A percentile compares a stretch with the other conserved stretches of the same genome.
These are phyloP conservation scores for Notarius lentiginosus DNA, from an alignment of 2,113 vertebrate genomes.

Conservation along the genomic window DNA sequence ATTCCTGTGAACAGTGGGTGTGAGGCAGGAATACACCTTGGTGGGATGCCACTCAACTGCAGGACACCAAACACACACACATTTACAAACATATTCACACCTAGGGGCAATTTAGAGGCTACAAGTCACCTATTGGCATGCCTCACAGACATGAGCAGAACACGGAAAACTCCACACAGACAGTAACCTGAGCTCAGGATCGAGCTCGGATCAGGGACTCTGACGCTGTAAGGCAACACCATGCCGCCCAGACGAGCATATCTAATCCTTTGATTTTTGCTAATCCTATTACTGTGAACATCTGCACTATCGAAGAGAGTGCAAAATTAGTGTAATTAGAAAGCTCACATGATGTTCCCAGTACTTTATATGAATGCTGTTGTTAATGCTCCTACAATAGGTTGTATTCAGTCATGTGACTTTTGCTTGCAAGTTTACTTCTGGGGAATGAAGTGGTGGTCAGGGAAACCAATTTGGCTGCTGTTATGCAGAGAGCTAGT, in stretches of 20 bases:
- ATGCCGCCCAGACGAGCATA: not conserved
- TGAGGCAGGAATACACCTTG: not conserved
- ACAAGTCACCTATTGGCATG: not conserved
- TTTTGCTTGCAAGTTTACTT: no score
- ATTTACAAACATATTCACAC: no score
- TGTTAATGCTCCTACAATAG: not conserved
- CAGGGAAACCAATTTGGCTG: no score
- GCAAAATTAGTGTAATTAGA: constrained; percentile 1
- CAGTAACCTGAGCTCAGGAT: not conserved
- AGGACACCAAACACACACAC: not conserved
- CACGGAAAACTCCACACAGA: not conserved
- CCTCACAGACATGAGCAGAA: not conserved
- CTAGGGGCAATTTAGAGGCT: not conserved
- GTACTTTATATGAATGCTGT: not conserved
- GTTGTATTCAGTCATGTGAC: no score
- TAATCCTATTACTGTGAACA: constrained; percentile 10
- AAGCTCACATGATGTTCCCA: not conserved
- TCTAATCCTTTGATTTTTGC: constrained; percentile 10
- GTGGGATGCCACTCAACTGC: not conserved
- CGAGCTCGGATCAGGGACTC: not conserved
- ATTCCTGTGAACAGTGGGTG: not conserved
- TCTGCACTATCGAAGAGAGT: not conserved
- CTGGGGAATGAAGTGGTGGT: no score
- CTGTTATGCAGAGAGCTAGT: no score
- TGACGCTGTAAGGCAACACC: not conserved